These are phyloP conservation scores for Agrilus planipennis DNA, from an alignment of 1,140 invertebrate genomes.

Conservation along the genomic window DNA sequence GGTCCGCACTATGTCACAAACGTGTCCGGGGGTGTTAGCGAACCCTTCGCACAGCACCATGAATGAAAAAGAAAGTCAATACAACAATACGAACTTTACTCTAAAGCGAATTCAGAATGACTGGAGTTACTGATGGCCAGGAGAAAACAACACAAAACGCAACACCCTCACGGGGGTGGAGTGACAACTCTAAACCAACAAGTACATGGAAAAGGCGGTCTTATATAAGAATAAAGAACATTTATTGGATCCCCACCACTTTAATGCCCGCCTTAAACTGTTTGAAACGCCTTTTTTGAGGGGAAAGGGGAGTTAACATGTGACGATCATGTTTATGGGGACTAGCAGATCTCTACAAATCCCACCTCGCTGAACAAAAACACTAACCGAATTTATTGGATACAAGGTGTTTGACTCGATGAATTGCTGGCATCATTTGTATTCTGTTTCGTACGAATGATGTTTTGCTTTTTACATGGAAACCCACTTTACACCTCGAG, in stretches of 20 bases:
- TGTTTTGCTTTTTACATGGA: slow-evolving; percentile 34
- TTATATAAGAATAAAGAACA: slow-evolving; percentile 2
- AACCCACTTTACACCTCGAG: slow-evolving; percentile 33
- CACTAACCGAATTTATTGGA: slow-evolving; percentile 37
- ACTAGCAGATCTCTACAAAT: slow-evolving; percentile 33
- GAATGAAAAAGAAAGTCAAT: slow-evolving; percentile 32
- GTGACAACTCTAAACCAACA: slow-evolving; percentile 17
- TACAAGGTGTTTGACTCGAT: slow-evolving; percentile 37
- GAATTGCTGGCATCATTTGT: slow-evolving; percentile 35
- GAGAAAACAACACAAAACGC: slow-evolving; percentile 14
- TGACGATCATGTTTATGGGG: slow-evolving; percentile 34
- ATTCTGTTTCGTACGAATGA: slow-evolving; percentile 34
- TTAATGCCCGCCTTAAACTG: slow-evolving; percentile 5
- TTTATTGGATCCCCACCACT: slow-evolving; percentile 23
- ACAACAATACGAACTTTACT: slow-evolving; percentile 19
- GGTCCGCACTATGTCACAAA: slow-evolving; percentile 17
- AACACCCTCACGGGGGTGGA: slow-evolving; percentile 17
- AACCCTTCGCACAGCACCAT: slow-evolving; percentile 19
- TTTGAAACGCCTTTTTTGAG: slow-evolving; percentile 10
- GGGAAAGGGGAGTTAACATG: slow-evolving; percentile 21
- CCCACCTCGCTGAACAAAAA: slow-evolving; percentile 33
- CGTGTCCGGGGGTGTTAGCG: slow-evolving; percentile 20
- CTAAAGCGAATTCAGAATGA: slow-evolving; percentile 27
- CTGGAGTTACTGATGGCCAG: slow-evolving; percentile 16
- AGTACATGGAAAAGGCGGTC: slow-evolving; percentile 27